Base-by-base conservation (phyloP, 37 sponge, comb jelly and placozoan species). In the Petrosia ficiformis region DNA sequence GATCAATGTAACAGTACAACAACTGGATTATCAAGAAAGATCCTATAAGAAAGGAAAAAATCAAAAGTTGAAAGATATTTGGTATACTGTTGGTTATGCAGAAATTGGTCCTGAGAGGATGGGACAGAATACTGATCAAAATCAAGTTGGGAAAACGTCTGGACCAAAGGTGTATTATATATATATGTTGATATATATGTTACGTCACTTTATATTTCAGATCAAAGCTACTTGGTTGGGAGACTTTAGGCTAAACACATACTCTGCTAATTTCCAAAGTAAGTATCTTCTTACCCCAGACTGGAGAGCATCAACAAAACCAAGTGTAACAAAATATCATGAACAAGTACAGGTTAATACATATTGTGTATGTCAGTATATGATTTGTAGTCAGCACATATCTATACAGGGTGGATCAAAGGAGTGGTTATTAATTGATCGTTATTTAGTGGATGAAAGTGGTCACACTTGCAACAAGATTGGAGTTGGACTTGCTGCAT, bases 211-310 rank as follows among this genome's bases (percentile, higher is more conserved):
- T 28, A 2, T 16, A 21, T 40, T 32, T 59, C 41, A 91, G 92
- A 75, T 91, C 41, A 83, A 83, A 30, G 92, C 72, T 33, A 65
- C 42, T 19, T 91, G 92, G 92, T 70, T 82, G 29, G 92, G 92
- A 44, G 92, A 91, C 74, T 91, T 91, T 71, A 64, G 44, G 14
- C 44, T 75, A 33, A 80, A 70, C 4, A 44, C 75, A 14, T 36
- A 41, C 59, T 44, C 76, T 32, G 35, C 83, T 11, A 79, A 65
- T 31, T 75, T 91, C 19, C 64, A 67, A 29, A 84, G 48, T 64
- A 91, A 91, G 52, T 86, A 86, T 57, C 52, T 86, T 2, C 65
- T 91, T 36, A 56, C 83, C 0, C 92, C 92, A 4, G 86, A 90
- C 63, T 77, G 84, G 77, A 80, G 61, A 42, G 22, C 60, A 61